Evolutionary conservation across 2,113 vertebrate genomes (phyloP).

Genomic region (Bujurquina vittata): DNA sequence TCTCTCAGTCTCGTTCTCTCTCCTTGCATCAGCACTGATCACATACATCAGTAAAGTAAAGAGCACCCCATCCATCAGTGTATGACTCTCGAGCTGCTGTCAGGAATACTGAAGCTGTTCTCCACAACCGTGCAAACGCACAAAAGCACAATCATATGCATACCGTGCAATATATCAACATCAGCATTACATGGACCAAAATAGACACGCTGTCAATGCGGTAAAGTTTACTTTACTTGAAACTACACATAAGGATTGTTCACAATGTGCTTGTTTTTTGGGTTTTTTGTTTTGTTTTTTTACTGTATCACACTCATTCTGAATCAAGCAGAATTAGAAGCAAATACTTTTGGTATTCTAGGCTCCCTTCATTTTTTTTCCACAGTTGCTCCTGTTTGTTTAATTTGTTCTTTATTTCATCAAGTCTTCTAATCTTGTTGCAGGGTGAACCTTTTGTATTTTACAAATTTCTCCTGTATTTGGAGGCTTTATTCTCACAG

Average conservation of each 20-base stretch:
- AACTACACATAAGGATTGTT: neutral
- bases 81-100: slow-evolving; percentile 51
- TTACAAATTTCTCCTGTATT: neutral
- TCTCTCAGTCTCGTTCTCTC: slow-evolving; percentile 27
- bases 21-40: slow-evolving; percentile 77
- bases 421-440: neutral
- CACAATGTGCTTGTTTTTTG: neutral
- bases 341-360: neutral
- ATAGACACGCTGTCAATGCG: slow-evolving; percentile 1
- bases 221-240: neutral
- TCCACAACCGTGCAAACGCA: slow-evolving; percentile 5
- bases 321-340: neutral
- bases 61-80: slow-evolving; percentile 73
- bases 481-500: neutral
- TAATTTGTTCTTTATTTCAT: neutral
- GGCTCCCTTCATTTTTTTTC: neutral
- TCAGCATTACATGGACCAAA: neutral
- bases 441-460: neutral
- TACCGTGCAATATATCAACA: slow-evolving; percentile 16
- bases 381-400: neutral
- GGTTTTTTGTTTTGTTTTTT: neutral
- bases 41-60: slow-evolving; percentile 74
- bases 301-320: neutral
- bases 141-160: slow-evolving; percentile 28
- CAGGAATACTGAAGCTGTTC: slow-evolving; percentile 65